Conservation (phyloP, 2,797 vertebrate genomes). For the Emys orbicularis region DNA sequence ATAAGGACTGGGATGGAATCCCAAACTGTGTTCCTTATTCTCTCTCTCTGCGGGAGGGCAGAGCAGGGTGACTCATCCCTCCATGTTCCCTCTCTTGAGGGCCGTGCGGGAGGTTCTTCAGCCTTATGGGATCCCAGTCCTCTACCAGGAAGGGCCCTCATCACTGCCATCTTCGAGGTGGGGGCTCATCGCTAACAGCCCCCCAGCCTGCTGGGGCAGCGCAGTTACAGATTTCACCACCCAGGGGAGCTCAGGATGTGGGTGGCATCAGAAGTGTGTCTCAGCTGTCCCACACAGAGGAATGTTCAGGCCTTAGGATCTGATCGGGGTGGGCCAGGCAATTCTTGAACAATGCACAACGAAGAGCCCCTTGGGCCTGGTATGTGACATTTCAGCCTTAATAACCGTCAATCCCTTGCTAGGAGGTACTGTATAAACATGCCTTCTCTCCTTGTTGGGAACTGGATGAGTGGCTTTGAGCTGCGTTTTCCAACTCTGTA, state of each 20-base stretch:
- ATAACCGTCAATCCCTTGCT: background rate
- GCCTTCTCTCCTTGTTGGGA: background rate
- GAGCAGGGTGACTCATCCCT: background rate
- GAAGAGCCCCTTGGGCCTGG: background rate
- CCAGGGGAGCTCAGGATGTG: background rate
- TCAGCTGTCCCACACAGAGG: too few relatives aligned
- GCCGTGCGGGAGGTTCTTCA: background rate
- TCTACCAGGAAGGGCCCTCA: background rate
- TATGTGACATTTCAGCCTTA: conserved; percentile 6
- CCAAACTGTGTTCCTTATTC: background rate
- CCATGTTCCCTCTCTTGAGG: background rate
- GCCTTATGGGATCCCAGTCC: background rate
- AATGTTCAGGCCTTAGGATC: background rate
- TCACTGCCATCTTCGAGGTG: background rate
- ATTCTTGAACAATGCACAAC: background rate
- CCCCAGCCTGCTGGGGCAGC: background rate
- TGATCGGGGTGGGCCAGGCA: too few relatives aligned
- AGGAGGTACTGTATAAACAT: background rate
- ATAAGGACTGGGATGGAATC: background rate
- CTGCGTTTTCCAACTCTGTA: conserved; percentile 3
- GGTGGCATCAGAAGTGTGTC: background rate
- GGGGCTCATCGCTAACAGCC: background rate
- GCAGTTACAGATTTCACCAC: conserved; percentile 3
- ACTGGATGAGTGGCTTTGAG: conserved; percentile 19
- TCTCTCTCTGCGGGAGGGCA: background rate